Base-by-base conservation (phyloP, 2,113 vertebrate genomes). In the Tenrec ecaudatus region DNA sequence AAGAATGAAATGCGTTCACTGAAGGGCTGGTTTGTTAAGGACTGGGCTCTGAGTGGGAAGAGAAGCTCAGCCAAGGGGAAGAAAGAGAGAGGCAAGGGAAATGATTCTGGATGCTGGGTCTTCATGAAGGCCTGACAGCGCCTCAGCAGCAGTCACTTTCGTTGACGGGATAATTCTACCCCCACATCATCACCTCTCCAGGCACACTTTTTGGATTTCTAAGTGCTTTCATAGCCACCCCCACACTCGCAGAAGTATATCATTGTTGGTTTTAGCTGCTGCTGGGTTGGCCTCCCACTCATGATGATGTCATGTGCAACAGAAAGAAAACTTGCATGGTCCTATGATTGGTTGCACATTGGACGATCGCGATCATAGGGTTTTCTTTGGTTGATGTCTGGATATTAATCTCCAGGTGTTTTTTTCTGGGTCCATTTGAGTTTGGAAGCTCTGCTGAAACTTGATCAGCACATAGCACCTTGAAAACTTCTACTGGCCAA, bases 1-100 rank as follows among this genome's bases (percentile, higher is more conserved):
- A 90, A 90, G 36, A 90, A 91, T 76, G 60, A 31, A 94, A 78
- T 62, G 31, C 76, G 7, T 82, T 62, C 64, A 2, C 6, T 53
- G 40, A 14, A 53, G 47, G 38, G 12, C 82, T 11, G n/a, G 57
- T 19, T 76, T 64, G 58, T 66, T 60, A 15, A 83, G 57, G 25
- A 38, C 3, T 31, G 1, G 58, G 47, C 58, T 73, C n/a, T 92
- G 73, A 66, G 40, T 66, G 12, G 19, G 27, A 66, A 76, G 40
- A 71, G 64, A 10, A 62, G 29, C 47, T 78, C 33, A 68, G 66
- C 23, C n/a, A 31, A 75, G 6, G 40, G 53, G 73, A 84, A 60
- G 40, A 92, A 71, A 40, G 68, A 82, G 71, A 71, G 23, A 68
- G 38, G 62, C 77, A 62, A 27, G 75, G 57, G 33, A 40, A 40